phyloP scores from a whole-genome alignment of 2,888 invertebrate genomes.

The Chrysolina americana region DNA sequence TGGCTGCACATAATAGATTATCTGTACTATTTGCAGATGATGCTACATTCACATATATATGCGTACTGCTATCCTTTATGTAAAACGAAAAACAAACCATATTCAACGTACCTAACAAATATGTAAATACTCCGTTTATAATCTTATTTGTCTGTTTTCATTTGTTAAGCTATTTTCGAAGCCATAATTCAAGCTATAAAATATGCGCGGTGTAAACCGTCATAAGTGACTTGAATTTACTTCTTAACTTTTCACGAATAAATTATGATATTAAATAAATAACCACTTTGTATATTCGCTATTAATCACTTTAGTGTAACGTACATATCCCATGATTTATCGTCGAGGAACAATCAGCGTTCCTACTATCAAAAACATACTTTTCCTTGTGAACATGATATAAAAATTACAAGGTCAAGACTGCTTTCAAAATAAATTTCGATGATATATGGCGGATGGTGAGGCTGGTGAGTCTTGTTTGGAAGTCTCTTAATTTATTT shows the following conservation, averaged over 20 bases:
- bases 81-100: background rate
- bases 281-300: slow-evolving; percentile 56
- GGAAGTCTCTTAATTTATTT: slow-evolving; percentile 11
- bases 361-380: slow-evolving; percentile 43
- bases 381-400: slow-evolving; percentile 31
- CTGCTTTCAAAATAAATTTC: slow-evolving; percentile 36
- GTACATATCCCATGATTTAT: slow-evolving; percentile 59
- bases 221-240: slow-evolving; percentile 65
- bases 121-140: slow-evolving; percentile 2
- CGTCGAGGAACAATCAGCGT: slow-evolving; percentile 39
- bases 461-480: background rate
- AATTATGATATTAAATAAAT: slow-evolving; percentile 65
- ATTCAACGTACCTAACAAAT: background rate
- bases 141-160: slow-evolving; percentile 43
- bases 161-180: slow-evolving; percentile 45
- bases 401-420: slow-evolving; percentile 39
- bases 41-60: no score
- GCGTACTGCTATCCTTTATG: background rate
- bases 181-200: slow-evolving; percentile 66
- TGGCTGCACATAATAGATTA: no score
- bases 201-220: slow-evolving; percentile 63
- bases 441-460: slow-evolving; percentile 25
- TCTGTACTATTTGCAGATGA: no score
- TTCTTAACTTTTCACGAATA: slow-evolving; percentile 63
- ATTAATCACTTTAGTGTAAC: slow-evolving; percentile 62